These are phyloP conservation scores for Opisthocomus hoazin DNA, from an alignment of 2,113 vertebrate genomes.

Conservation along the genomic window DNA sequence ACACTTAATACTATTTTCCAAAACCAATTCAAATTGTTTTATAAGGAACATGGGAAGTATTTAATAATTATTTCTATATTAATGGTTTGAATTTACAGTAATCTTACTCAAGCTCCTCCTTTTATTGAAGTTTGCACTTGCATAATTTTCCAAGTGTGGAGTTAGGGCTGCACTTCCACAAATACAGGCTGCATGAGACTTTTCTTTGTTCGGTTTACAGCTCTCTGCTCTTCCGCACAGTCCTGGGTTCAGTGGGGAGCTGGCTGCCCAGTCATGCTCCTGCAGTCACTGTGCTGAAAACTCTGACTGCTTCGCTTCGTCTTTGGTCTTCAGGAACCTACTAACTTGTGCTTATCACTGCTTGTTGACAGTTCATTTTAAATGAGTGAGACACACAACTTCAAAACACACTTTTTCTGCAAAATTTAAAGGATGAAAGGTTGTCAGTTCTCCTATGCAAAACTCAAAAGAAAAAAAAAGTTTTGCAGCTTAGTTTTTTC, in stretches of 20 bases:
- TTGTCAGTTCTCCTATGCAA: constrained; percentile 8
- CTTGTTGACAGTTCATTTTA: not conserved
- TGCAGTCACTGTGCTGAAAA: constrained; percentile 68
- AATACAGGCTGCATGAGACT: not conserved
- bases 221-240: not conserved
- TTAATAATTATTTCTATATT: not conserved
- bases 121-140: too few relatives aligned
- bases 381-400: not conserved
- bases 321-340: not conserved
- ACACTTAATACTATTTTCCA: not conserved
- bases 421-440: constrained; percentile 40
- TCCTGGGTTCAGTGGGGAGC: constrained; percentile 30
- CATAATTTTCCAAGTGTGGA: not conserved
- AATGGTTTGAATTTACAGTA: not conserved
- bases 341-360: constrained; percentile 50
- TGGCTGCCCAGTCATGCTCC: constrained; percentile 55
- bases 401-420: constrained; percentile 61
- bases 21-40: not conserved
- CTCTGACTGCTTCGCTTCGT: constrained; percentile 16
- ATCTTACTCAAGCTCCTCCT: not conserved
- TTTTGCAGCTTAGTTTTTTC: constrained; percentile 64
- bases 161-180: not conserved
- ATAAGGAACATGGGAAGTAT: not conserved
- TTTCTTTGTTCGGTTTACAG: not conserved
- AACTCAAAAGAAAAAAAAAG: constrained; percentile 43